Evolutionary conservation across 2,797 vertebrate species (phyloP).

Genomic region (Naso thynnoides): DNA sequence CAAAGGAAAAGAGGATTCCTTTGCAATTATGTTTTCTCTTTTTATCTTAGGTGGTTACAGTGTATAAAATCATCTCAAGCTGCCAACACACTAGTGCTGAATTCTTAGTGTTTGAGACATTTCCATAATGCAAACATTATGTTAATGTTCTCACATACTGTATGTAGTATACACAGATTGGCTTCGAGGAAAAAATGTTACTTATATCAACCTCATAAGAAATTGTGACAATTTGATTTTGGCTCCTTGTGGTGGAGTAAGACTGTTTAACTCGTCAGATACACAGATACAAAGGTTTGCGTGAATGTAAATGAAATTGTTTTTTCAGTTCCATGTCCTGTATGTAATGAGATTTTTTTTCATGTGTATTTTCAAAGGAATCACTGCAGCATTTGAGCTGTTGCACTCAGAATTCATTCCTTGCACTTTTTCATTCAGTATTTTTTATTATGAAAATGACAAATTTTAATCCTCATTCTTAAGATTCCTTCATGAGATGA

Average conservation of each 20-base stretch:
- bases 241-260: conserved; percentile 57
- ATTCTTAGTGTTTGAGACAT: conserved; percentile 19
- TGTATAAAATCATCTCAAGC: not conserved
- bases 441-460: conserved; percentile 7
- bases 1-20: not conserved
- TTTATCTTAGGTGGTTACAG: conserved; percentile 36
- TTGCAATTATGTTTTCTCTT: too few species aligned
- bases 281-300: conserved; percentile 71
- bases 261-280: conserved; percentile 62
- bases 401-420: not conserved
- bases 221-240: conserved; percentile 57
- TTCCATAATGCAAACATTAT: conserved; percentile 43
- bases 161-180: conserved; percentile 8
- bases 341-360: conserved; percentile 39
- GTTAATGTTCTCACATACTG: conserved; percentile 17
- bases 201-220: conserved; percentile 33
- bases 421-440: not conserved
- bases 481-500: conserved; percentile 22
- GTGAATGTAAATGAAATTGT: conserved; percentile 75
- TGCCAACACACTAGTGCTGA: conserved; percentile 10
- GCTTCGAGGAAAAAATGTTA: conserved; percentile 46
- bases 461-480: conserved; percentile 15
- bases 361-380: conserved; percentile 1
- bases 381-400: not conserved
- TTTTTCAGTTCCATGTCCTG: conserved; percentile 49